Base-by-base conservation (phyloP, 2,113 vertebrate genomes). In the Scomber scombrus region DNA sequence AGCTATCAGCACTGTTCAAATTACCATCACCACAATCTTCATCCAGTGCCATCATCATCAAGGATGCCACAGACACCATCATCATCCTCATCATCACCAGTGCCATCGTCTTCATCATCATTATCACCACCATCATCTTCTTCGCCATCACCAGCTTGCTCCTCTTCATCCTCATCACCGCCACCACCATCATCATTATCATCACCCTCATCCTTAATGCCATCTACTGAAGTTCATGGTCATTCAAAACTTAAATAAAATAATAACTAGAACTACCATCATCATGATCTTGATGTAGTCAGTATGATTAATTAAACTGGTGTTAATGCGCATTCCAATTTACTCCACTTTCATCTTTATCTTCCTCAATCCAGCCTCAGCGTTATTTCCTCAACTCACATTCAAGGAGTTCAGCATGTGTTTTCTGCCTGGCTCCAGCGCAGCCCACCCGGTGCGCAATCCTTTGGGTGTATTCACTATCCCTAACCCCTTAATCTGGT, bases 401-500 rank as follows among this genome's bases (percentile, higher is more conserved):
- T 45, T 19, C 49, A 40, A 40, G 23, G 23, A 26, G 23, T 3
- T 26, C 23, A 26, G 23, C 23, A 26, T 40, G 34, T 40, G 9
- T 34, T 4, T 34, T 34, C 31, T 34, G 31, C 31, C 7, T 40
- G 34, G 8, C 34, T 67, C 12, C 19, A 14, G 9, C 69, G 75
- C 73, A 63, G 72, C 45, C 64, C 83, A 77, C 72, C 83, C 54
- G 16, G 51, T 52, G 82, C 50, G 16, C 76, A 57, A 46, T 16
- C 46, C 50, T 51, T 23, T 26, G 31, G 23, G 16, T 19, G n/a
- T 26, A 69, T 43, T 21, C 54, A 21, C 68, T 2, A 4, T 5
- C 15, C 50, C 72, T 70, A 51, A 76, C 70, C 82, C 82, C 78
- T 54, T 40, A 16, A 78, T 66, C 75, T 71, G 18, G 50, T 55